Evolutionary conservation across 2,113 vertebrate species (phyloP).

Genomic region (Gopherus evgoodei): DNA sequence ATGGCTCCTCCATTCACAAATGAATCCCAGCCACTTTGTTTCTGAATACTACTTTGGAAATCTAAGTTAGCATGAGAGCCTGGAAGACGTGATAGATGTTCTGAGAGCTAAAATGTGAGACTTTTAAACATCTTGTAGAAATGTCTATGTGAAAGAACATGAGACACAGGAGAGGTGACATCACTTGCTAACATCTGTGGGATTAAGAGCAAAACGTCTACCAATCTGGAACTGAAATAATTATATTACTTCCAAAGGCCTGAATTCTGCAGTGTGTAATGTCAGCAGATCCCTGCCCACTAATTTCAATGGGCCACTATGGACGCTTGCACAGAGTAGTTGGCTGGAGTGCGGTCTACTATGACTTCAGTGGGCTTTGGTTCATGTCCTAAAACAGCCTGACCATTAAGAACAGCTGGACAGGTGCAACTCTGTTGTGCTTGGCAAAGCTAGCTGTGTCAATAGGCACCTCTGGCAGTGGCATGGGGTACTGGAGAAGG

Average conservation of each 20-base stretch:
- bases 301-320: not conserved
- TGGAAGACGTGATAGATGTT: not conserved
- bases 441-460: conserved; percentile 38
- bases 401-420: conserved; percentile 31
- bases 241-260: not conserved
- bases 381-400: conserved; percentile 41
- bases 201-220: not conserved
- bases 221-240: not conserved
- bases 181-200: not conserved
- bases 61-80: not conserved
- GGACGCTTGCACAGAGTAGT: not conserved
- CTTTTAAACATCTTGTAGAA: not conserved
- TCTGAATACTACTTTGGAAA: not conserved
- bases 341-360: not conserved
- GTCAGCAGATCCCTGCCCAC: not conserved
- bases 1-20: not conserved
- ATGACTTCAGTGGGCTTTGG: conserved; percentile 38
- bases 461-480: conserved; percentile 21
- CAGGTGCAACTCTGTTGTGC: conserved; percentile 47
- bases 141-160: not conserved
- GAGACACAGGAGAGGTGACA: not conserved
- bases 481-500: not conserved
- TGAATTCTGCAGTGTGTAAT: not conserved
- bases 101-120: not conserved
- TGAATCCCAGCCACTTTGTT: not conserved